phyloP scores from a whole-genome alignment of 2,797 vertebrate species.

The Acropternis orthonyx region DNA sequence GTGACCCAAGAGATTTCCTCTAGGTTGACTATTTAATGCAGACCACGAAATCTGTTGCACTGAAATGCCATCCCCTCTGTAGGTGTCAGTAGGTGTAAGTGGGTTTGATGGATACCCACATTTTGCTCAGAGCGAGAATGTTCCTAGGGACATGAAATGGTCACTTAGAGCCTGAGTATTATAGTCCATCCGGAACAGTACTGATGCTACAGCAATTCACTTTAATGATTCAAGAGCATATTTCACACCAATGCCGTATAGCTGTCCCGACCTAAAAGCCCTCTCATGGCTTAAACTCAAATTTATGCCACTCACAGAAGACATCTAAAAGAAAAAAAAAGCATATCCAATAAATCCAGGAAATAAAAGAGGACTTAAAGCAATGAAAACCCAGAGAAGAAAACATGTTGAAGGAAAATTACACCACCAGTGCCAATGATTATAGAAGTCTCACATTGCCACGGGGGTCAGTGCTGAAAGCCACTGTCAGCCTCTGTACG shows the following conservation, averaged over 20 bases:
- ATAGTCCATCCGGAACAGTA: not conserved
- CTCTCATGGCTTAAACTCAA: not conserved
- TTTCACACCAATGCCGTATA: not conserved
- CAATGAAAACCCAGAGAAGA: not conserved
- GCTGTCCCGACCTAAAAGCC: not conserved
- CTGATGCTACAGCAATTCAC: not conserved
- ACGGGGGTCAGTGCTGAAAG: not conserved
- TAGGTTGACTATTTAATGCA: not conserved
- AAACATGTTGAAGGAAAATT: not conserved
- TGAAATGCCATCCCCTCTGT: not conserved
- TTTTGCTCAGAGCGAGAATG: not conserved
- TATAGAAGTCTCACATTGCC: not conserved
- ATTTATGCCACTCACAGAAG: not conserved
- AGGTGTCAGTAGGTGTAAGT: not conserved
- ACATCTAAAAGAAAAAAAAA: not conserved
- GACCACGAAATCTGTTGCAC: not conserved
- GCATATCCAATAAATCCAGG: not conserved
- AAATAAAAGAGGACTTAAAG: not conserved
- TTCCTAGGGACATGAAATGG: not conserved
- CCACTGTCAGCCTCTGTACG: fast-evolving
- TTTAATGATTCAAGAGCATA: not conserved
- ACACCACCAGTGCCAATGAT: not conserved
- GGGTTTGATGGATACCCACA: not conserved
- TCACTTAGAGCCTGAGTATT: not conserved
- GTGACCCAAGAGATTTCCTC: not conserved